Base-by-base conservation (phyloP, 2,888 invertebrate species). In the Nomada fabriciana region DNA sequence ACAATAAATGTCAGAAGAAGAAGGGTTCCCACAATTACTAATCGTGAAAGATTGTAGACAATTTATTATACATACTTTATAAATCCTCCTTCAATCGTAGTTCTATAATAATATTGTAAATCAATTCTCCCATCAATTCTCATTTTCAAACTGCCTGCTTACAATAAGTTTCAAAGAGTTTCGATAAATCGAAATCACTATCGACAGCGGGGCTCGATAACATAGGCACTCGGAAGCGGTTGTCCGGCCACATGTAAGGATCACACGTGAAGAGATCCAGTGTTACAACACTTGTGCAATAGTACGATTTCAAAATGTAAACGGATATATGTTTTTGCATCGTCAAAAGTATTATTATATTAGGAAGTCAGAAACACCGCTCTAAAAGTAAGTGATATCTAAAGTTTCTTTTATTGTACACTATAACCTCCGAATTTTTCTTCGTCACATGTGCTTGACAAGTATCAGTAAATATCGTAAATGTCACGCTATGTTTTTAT, bases 401-500 rank as follows among this genome's bases (percentile, higher is more conserved):
- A 42, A 23, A 52, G 53, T 61, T 23, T 59, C 25, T n/a, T 0
- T 43, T 43, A 47, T 10, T 53, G 53, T 29, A 57, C n/a, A 25
- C 29, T 11, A 55, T 85, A 86, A 86, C 86, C 86, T 88, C 9
- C 1, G n/a, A 55, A 29, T 50, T 53, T n/a, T n/a, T 52, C 25
- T 29, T 23, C 2, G 25, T 3, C 18, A 23, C 72, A 55, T 74
- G 25, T 59, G 70, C 59, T 57, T 75, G 75, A 75, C 68, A 83
- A 36, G 1, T 69, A 72, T 75, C 18, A 42, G 25, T 1, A 53
- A 55, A 64, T 42, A 20, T 4, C 25, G 9, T n/a, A 47, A 60
- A 60, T 60, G 25, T 55, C 50, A 50, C 18, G 65, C 5, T 25
- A n/a, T 20, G 13, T 11, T 42, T 43, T 25, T 13, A 20, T 50